A percentile compares a stretch with the other conserved stretches of the same genome.
Evolutionary conservation across 30 jellyfish, hydroid and myxozoan species (phyloP).

Genomic region (Aurelia aurita complex sp. Pacific): DNA sequence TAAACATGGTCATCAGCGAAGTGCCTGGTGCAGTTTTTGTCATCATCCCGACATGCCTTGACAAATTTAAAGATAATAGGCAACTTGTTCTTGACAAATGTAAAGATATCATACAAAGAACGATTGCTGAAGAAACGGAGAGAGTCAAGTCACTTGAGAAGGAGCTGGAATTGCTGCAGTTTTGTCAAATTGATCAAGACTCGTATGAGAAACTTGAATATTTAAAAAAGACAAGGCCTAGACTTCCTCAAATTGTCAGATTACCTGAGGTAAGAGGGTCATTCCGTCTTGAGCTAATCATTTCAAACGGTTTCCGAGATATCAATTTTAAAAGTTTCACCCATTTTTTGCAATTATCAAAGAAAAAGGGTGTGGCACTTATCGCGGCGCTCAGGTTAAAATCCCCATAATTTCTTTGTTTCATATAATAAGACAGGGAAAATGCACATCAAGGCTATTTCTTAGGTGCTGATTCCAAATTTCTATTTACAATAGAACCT

Average conservation of each 20-base stretch:
- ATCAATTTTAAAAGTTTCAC: too few relatives aligned
- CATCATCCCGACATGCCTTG: slow-evolving; percentile 87
- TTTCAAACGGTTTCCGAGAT: too few relatives aligned
- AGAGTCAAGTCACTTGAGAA: slow-evolving; percentile 9
- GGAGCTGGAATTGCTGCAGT: background rate
- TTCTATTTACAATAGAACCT: too few relatives aligned
- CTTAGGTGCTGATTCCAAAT: too few relatives aligned
- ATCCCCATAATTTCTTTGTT: too few relatives aligned
- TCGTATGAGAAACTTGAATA: background rate
- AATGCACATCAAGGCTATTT: too few relatives aligned
- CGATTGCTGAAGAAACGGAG: slow-evolving; percentile 8
- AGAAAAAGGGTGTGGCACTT: too few relatives aligned
- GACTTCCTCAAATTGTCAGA: slow-evolving; percentile 9
- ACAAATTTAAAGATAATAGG: slow-evolving; percentile 26
- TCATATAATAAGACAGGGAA: too few relatives aligned
- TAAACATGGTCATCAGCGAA: slow-evolving; percentile 53
- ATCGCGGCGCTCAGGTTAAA: too few relatives aligned
- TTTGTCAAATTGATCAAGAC: background rate
- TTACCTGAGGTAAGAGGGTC: background rate
- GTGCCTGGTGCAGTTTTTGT: slow-evolving; percentile 86
- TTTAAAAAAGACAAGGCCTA: slow-evolving; percentile 32
- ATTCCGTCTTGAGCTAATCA: too few relatives aligned
- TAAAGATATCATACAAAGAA: slow-evolving; percentile 20
- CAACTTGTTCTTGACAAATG: slow-evolving; percentile 34
- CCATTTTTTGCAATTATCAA: too few relatives aligned